A percentile compares a stretch with the other conserved stretches of the same genome.
phyloP scores from a whole-genome alignment of 1,140 invertebrate genomes.

The Drosophila neocordata region DNA sequence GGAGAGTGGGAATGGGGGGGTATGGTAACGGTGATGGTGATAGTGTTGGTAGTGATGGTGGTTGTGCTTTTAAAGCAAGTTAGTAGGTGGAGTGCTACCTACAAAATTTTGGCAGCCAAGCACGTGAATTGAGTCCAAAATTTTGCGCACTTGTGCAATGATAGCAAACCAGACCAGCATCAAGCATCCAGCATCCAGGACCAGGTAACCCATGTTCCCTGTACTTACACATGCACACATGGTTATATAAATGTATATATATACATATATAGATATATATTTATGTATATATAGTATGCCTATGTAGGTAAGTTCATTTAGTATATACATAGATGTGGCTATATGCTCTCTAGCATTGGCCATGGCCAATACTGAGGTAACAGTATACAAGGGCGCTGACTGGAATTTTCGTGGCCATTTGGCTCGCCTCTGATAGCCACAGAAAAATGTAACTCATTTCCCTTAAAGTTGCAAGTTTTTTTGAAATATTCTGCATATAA shows the following conservation, averaged over 20 bases:
- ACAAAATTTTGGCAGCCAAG: slow-evolving; percentile 75
- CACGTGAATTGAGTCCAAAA: slow-evolving; percentile 80
- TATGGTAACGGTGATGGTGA: neutral
- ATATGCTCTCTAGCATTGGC: slow-evolving; percentile 3
- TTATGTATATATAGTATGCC: too few relatives aligned
- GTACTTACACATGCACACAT: slow-evolving; percentile 2
- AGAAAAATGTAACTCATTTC: neutral
- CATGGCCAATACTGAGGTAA: neutral
- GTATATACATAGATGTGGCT: slow-evolving; percentile 8
- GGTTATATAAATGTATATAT: slow-evolving; percentile 32
- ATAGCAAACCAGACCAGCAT: slow-evolving; percentile 50
- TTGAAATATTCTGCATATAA: too few relatives aligned
- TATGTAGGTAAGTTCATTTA: slow-evolving; percentile 32
- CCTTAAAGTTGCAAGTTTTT: neutral
- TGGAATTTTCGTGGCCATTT: slow-evolving; percentile 2
- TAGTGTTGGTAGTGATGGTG: slow-evolving; percentile 4
- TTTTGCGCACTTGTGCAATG: slow-evolving; percentile 80
- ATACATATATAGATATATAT: neutral
- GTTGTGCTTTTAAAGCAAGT: slow-evolving; percentile 16
- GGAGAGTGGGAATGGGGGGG: too few relatives aligned
- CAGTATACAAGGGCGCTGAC: neutral
- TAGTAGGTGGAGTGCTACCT: slow-evolving; percentile 22
- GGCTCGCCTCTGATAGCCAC: neutral
- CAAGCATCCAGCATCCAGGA: slow-evolving; percentile 29
- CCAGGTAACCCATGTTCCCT: slow-evolving; percentile 44